Evolutionary conservation across 2,113 vertebrate species (phyloP), one percentile per base, ranked within the genome.

Genomic region (Cyprinus carpio): DNA sequence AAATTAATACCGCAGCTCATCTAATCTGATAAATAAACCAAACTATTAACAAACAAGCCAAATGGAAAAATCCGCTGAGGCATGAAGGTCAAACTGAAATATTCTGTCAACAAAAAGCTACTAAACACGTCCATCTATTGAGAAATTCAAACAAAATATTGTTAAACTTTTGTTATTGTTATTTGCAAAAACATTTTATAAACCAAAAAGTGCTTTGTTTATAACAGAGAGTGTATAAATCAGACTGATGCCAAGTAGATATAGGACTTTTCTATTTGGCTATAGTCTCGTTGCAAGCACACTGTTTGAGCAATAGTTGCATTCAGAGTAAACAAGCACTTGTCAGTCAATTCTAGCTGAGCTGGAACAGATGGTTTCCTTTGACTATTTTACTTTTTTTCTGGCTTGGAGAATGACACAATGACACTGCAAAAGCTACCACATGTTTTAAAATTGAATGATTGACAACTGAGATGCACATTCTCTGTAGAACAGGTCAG

Each of bases 261-360:
- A 34, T 13, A 40, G 34, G 4, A 40, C 31, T 10, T 5, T 12
- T 6, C 69, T 72, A 72, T n/a, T 10, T 18, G 29, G 6, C 29
- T 69, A 40, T 72, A 40, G 31, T 40, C 4, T 72, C 40, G 9
- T 67, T 67, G 15, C 15, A 4, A 67, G 64, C 27, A 67, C 64
- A 67, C 7, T 31, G 27, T 1, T 18, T 31, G 29, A 67, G 64
- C 3, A 67, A 29, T 31, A 67, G 34, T 71, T 40, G 34, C 34
- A 71, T 71, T 71, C 34, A 34, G 18, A 37, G 11, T 71, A 34
- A 71, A 71, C 67, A 71, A 5, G 34, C 34, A 40, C 31, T 40
- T 72, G 34, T 72, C 69, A 72, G 69, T 72, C 18, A 20, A 72
- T 72, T 72, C 69, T 72, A 23, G 34, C 69, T 72, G 31, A 23